Conservation (phyloP, 2,797 vertebrate species). For the Argya squamiceps region DNA sequence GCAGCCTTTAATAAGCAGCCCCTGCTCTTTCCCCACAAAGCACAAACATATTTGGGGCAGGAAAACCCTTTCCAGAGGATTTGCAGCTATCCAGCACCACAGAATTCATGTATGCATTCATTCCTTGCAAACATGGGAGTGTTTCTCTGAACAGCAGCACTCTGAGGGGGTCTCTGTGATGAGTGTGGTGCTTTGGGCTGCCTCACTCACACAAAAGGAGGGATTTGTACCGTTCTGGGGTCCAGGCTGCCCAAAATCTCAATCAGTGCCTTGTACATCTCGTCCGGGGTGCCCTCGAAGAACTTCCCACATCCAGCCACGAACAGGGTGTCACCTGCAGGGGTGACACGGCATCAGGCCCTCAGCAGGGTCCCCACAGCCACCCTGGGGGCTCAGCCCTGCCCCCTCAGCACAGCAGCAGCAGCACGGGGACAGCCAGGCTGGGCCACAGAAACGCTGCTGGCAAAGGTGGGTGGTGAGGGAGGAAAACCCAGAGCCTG, state of each 20-base stretch:
- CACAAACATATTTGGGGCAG: not conserved
- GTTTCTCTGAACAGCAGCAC: not conserved
- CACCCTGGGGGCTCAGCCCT: not conserved
- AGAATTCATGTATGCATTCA: rapidly evolving
- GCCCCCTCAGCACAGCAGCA: not conserved
- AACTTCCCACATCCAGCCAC: constrained; percentile 97
- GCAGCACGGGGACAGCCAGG: not conserved
- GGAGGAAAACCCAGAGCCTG: not conserved
- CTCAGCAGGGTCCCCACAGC: not conserved
- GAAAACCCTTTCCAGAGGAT: not conserved
- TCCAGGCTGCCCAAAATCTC: constrained; percentile 89
- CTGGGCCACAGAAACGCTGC: rapidly evolving
- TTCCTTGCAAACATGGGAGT: rapidly evolving
- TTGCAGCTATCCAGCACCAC: not conserved
- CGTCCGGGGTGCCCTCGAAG: constrained; percentile 94
- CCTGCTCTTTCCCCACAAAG: not conserved
- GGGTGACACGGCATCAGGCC: not conserved
- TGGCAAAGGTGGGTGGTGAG: rapidly evolving
- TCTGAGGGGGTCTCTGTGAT: not conserved
- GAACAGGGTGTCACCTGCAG: constrained; percentile 92
- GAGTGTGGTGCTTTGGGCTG: not conserved
- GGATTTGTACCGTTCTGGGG: constrained; percentile 84
- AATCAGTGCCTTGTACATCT: constrained; percentile 94
- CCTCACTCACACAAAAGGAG: not conserved
- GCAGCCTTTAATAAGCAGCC: not conserved